Percentiles rank a stretch among this genome's conserved stretches.
Evolutionary conservation across 2,797 vertebrate species (phyloP).

Genomic region (Thripadectes ignobilis): DNA sequence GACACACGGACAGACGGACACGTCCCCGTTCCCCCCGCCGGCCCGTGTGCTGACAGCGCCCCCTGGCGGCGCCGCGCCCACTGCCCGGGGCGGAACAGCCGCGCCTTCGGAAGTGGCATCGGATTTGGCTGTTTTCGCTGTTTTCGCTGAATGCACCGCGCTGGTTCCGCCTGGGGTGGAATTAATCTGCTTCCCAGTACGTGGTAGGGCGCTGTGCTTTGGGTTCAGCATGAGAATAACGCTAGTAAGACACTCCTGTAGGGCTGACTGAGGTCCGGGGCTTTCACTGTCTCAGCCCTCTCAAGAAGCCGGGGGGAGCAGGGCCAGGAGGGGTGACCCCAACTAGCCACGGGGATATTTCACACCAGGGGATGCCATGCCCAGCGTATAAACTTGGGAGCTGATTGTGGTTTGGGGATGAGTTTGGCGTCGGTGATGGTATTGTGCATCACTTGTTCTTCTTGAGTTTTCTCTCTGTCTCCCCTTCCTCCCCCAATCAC

Average conservation of each 20-base stretch:
- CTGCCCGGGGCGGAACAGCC: no score
- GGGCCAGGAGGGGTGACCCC: background rate
- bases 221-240: background rate
- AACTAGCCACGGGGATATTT: background rate
- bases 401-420: background rate
- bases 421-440: background rate
- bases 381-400: background rate
- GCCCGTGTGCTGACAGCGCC: no score
- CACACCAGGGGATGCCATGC: background rate
- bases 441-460: background rate
- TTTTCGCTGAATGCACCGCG: fast-evolving
- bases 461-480: background rate
- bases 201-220: background rate
- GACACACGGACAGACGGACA: no score
- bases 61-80: no score
- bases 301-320: no score
- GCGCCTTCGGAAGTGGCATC: background rate
- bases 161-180: background rate
- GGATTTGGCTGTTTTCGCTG: no score
- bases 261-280: background rate
- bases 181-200: background rate
- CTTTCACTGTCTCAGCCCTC: fast-evolving
- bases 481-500: background rate
- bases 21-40: no score
- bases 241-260: background rate